Evolutionary conservation across 2,113 vertebrate species (phyloP), one percentile per base, ranked within the genome.

Genomic region (Casuarius casuarius): DNA sequence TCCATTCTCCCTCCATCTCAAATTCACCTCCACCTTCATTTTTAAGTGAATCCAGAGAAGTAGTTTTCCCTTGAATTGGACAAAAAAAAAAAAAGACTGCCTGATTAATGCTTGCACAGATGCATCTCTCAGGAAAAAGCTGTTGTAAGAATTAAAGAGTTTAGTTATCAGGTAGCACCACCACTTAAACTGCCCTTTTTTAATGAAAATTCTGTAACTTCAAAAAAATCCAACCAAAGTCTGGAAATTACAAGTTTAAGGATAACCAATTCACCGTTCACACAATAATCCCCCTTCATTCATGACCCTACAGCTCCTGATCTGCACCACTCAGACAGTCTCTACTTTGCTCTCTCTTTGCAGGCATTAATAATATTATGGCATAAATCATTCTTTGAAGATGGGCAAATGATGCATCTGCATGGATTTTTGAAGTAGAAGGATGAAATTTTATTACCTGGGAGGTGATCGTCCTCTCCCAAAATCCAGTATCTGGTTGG

Each of bases 31-130:
- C 38, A 38, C 93, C 46, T 93, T 86, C 23, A 76, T 92, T 92
- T 95, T 95, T 91, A 51, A 87, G 49, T 6, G 2, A 95, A 89
- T 82, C 73, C 72, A 91, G 80, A 92, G 42, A 87, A 89, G 33
- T 5, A 61, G 56, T 67, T 92, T 95, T 93, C 71, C 22, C 46
- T 62, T 79, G 72, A 95, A 90, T n/a, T 76, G 46, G 72, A 80
- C 94, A 92, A 93, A 93, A 89, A 38, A 38, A 38, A 38, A 38
- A 67, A 78, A 13, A 31, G 31, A 62, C 46, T 77, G n/a, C 31
- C 78, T 76, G 51, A 21, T 19, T 56, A 52, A 56, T 40, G 26
- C 51, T 70, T 74, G 58, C 14, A 73, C 46, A 85, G 61, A 66
- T 46, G 23, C 28, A 31, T 51, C 51, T 75, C 46, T 75, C 35